Conservation (phyloP, 1,140 invertebrate genomes). For the Procambarus clarkii region DNA sequence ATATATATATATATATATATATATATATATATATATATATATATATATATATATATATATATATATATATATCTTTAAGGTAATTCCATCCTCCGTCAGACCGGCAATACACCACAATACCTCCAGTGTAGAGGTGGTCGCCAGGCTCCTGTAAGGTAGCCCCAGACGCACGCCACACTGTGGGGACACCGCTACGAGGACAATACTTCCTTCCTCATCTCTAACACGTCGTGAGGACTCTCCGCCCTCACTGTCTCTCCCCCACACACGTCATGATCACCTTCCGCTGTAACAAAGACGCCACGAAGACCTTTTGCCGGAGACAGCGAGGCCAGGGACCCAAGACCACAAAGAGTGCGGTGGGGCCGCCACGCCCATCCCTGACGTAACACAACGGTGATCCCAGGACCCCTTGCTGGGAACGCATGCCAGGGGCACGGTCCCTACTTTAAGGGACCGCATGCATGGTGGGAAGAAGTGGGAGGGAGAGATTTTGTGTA, state of each 20-base stretch:
- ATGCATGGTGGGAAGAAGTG: neutral
- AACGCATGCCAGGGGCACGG: constrained; percentile 30
- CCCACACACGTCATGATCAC: constrained; percentile 22
- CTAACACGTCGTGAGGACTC: neutral
- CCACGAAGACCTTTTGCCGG: constrained; percentile 10
- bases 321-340: neutral
- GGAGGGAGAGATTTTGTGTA: neutral
- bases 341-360: constrained; percentile 9
- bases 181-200: neutral
- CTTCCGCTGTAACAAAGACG: constrained; percentile 18
- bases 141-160: constrained; percentile 11
- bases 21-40: neutral
- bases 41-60: neutral
- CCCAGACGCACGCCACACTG: constrained; percentile 36
- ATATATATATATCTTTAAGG: neutral
- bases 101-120: constrained; percentile 22
- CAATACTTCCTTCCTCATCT: too few species aligned
- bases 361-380: constrained; percentile 25
- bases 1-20: neutral
- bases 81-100: constrained; percentile 25
- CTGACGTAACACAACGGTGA: neutral
- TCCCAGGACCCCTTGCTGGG: constrained; percentile 28
- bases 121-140: constrained; percentile 7
- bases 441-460: neutral
- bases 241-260: neutral